Evolutionary conservation across 1,140 invertebrate species (phyloP).

Genomic region (Aplysia californica): DNA sequence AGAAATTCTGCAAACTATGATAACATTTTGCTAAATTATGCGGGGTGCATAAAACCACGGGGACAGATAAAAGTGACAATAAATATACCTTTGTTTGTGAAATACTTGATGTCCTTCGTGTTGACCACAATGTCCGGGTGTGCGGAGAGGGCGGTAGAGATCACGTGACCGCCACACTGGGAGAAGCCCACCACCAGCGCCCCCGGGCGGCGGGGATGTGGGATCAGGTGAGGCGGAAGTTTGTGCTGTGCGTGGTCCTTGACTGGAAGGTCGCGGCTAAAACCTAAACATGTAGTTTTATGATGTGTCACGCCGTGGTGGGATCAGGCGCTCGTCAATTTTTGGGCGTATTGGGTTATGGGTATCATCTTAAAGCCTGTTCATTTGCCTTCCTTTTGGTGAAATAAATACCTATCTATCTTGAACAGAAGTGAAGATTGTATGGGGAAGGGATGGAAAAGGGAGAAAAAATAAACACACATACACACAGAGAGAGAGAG

Average conservation of each 20-base stretch:
- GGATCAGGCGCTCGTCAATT: too few relatives aligned
- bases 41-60: too few relatives aligned
- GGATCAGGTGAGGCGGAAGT: background rate
- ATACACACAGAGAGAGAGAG: too few relatives aligned
- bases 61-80: too few relatives aligned
- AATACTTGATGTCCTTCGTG: background rate
- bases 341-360: too few relatives aligned
- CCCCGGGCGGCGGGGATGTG: background rate
- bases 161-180: slow-evolving; percentile 3
- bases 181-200: slow-evolving; percentile 11
- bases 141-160: background rate
- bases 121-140: slow-evolving; percentile 5
- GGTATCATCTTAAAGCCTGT: background rate
- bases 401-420: too few relatives aligned
- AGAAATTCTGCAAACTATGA: too few relatives aligned
- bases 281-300: background rate
- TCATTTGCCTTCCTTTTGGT: background rate
- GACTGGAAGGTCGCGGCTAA: background rate
- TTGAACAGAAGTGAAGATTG: too few relatives aligned
- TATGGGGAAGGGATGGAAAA: background rate
- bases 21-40: too few relatives aligned
- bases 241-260: background rate
- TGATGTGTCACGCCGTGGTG: background rate
- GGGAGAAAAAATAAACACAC: background rate
- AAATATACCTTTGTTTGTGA: background rate